Base-by-base conservation (phyloP, 2,113 vertebrate species). In the Tupaia chinensis region DNA sequence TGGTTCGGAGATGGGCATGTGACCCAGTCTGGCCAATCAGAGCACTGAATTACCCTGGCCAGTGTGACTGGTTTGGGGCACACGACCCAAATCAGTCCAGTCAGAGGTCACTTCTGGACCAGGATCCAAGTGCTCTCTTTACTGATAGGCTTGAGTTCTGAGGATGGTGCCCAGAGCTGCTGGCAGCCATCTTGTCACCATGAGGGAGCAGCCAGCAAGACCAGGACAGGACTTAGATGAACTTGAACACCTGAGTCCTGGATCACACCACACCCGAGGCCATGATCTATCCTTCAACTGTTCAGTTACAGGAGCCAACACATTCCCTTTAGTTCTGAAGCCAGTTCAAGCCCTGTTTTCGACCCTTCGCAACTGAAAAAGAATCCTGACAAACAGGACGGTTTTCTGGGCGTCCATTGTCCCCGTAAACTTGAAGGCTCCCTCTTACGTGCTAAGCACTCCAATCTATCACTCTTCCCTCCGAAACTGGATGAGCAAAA, bases 221-320 rank as follows among this genome's bases (percentile, higher is more conserved):
- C 27, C 5, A 19, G 88, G 81, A 34, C 58, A 53, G 27, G 63
- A 60, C 44, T 44, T 56, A 56, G 56, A 5, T 34, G 54, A 69
- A 16, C 15, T 65, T 0, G 0, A 14, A 69, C 10, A 16, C 27
- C 70, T 0, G 5, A 19, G 81, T 60, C 77, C 58, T 73, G 44
- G 91, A 72, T 25, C 88, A 34, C 58, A 88, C 32, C 73, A 16
- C 3, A 25, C 73, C 89, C 22, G 32, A 77, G 68, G 84, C 15
- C 9, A 63, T 29, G 2, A 7, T 32, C 61, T 27, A 25, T 9
- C 16, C 63, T 32, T 15, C 27, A 10, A 44, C 66, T 60, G 58
- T 14, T 69, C 58, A 23, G 84, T 20, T 16, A 68, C 7, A 11
- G 0, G 20, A 56, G 29, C 81, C 56, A 77, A 63, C 13, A 27